Conservation (phyloP, 2,797 vertebrate species). For the Allobates femoralis region DNA sequence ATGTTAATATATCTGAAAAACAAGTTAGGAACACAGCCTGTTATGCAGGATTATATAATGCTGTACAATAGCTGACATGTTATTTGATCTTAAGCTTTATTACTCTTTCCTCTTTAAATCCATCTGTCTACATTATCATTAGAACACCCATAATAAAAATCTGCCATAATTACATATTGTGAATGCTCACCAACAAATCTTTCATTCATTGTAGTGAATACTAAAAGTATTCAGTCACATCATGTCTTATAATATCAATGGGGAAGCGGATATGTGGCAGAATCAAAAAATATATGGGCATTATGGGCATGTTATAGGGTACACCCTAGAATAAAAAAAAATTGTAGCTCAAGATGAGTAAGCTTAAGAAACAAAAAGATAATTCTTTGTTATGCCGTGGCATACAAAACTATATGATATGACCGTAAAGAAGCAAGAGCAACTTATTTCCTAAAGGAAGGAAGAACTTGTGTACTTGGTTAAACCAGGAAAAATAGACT, state of each 20-base stretch:
- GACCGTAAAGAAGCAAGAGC: neutral
- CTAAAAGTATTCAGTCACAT: neutral
- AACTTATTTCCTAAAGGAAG: neutral
- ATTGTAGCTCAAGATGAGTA: neutral
- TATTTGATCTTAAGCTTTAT: neutral
- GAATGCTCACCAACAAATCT: conserved; percentile 25
- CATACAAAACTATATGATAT: neutral
- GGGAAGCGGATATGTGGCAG: neutral
- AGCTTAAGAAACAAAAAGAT: neutral
- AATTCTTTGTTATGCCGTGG: neutral
- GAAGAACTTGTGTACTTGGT: neutral
- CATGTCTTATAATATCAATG: neutral
- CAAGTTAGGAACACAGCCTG: no score
- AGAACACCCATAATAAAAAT: conserved; percentile 34
- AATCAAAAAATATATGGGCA: neutral
- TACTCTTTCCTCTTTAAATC: neutral
- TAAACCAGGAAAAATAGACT: neutral
- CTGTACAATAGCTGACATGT: neutral
- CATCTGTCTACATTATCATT: neutral
- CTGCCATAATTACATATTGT: conserved; percentile 10
- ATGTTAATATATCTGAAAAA: neutral
- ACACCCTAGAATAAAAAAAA: conserved; percentile 4
- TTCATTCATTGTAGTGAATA: conserved; percentile 2
- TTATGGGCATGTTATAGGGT: neutral
- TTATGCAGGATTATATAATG: neutral